These are phyloP conservation scores for Macroteleia sp. DNA, from an alignment of 2,888 invertebrate species.

Conservation along the genomic window DNA sequence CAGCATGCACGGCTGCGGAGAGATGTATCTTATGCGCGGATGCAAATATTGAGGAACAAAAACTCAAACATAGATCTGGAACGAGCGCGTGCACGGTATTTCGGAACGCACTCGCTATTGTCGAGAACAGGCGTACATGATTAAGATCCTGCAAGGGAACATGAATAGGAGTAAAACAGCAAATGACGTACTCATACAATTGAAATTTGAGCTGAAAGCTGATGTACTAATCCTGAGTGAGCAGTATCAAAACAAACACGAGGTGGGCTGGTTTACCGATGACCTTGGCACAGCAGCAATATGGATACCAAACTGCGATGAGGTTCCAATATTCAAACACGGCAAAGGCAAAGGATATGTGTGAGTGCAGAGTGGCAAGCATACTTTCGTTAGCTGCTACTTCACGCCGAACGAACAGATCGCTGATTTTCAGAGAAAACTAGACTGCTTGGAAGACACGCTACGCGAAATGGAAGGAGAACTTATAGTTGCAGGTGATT, in stretches of 20 bases:
- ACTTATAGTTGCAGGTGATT: constrained; percentile 37
- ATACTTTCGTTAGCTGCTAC: constrained; percentile 45
- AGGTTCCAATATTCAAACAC: not conserved
- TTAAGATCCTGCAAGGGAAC: not conserved
- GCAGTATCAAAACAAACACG: not conserved
- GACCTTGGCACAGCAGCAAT: not conserved
- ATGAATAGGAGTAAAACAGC: not conserved
- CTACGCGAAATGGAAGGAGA: not conserved
- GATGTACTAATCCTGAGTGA: not conserved
- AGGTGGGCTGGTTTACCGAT: not conserved
- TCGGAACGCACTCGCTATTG: no score
- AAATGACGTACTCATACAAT: not conserved
- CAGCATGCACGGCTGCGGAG: not conserved
- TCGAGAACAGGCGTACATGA: no score
- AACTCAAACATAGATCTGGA: no score
- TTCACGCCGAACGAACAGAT: constrained; percentile 51
- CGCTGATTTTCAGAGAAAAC: constrained; percentile 27
- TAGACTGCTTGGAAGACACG: not conserved
- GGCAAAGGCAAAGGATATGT: constrained; percentile 18
- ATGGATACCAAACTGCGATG: not conserved
- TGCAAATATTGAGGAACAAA: no score
- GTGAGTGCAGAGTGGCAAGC: constrained; percentile 21
- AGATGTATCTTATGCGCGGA: not conserved
- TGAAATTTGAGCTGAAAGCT: not conserved
- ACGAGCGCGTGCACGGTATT: no score